phyloP scores from a whole-genome alignment of 2,888 invertebrate genomes.

The Coleophora deauratella region DNA sequence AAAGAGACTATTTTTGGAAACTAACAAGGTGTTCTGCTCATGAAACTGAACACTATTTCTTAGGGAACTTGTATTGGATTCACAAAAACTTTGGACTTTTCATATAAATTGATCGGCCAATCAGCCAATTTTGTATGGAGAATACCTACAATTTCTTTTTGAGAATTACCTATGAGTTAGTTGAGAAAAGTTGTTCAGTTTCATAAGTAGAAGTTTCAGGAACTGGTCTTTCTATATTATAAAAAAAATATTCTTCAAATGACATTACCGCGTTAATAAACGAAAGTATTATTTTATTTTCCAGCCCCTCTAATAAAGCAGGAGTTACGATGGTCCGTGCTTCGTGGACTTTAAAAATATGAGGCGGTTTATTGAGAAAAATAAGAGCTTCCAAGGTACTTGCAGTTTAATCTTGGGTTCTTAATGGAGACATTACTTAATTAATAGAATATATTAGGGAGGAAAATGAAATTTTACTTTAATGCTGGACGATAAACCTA shows the following conservation, averaged over 20 bases:
- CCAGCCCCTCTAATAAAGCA: background rate
- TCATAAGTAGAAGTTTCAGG: background rate
- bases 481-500: no score
- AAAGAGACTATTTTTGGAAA: background rate
- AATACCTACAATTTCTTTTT: no score
- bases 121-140: no score
- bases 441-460: conserved; percentile 5
- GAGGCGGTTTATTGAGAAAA: conserved; percentile 8
- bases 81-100: no score
- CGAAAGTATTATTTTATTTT: background rate
- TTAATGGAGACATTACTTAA: conserved; percentile 14
- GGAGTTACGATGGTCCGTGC: conserved; percentile 1
- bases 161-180: no score
- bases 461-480: background rate
- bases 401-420: background rate
- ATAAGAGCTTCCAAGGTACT: conserved; percentile 1
- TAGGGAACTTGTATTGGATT: no score
- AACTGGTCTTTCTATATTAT: no score
- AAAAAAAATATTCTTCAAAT: background rate
- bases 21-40: background rate
- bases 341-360: conserved; percentile 2
- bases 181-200: no score
- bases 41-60: no score
- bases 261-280: background rate
- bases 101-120: no score